Evolutionary conservation across 2,113 vertebrate genomes (phyloP), one percentile per base, ranked within the genome.

Genomic region (Charadrius vociferus): DNA sequence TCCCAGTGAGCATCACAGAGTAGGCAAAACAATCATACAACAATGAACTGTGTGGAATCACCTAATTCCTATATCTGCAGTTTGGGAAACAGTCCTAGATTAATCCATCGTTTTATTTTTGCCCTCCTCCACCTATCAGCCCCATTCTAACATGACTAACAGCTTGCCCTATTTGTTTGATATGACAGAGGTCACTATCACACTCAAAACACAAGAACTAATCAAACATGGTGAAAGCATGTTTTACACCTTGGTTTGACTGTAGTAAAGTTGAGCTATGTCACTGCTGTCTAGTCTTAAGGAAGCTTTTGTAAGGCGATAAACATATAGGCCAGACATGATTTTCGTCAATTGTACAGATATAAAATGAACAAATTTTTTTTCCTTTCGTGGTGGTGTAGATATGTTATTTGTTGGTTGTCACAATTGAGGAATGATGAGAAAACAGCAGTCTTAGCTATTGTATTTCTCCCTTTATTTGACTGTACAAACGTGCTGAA

Each of bases 1-100:
- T 92, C 43, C 53, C 86, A 77, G 24, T 43, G 74, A 96, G 81
- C 95, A 95, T 29, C 37, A 90, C 56, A 90, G 67, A 93, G 36
- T 11, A 82, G 77, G 88, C 92, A 92, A 92, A 96, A 89, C 41
- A 56, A 77, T 27, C n/a, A 73, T 18, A 73, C 16, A 53, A 56
- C 88, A 92, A 63, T 49, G 13, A 92, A 73, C 53, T 49, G 18
- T 26, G 73, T 62, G 75, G 75, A 86, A 50, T 65, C 85, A 71
- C 61, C 50, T n/a, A 86, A 92, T 80, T 75, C 70, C 66, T 55
- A 22, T 34, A 86, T 45, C 71, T 81, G 62, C 55, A 90, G 39
- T 92, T 70, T 62, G 72, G 71, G 80, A 93, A 90, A 82, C 45
- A 45, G 55, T 50, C 82, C 62, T 65, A 80, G 37, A 78, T 71